Evolutionary conservation across 1,140 invertebrate genomes (phyloP), one percentile per base, ranked within the genome.

Genomic region (Drosophila willistoni): DNA sequence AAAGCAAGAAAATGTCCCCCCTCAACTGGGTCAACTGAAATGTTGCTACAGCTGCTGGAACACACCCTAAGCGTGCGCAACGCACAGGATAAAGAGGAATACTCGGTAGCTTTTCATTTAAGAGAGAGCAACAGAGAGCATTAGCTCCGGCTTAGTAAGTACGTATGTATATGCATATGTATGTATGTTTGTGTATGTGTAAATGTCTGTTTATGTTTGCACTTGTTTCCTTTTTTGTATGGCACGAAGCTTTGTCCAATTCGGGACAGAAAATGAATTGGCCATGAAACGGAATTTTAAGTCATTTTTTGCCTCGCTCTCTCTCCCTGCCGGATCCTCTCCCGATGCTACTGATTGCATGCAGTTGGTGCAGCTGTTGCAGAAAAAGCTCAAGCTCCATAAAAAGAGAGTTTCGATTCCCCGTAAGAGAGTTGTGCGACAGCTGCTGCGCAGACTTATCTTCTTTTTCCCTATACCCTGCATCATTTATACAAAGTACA

Each of bases 311-410:
- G 29, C 29, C 25, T 19, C 7, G 9, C 29, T 51, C 6, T 14
- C 22, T 14, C 34, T 62, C 22, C n/a, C n/a, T 34, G 25, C 4
- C 2, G 10, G 14, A 6, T 42, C 19, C 39, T 63, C 12, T 47
- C 7, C 19, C 19, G 19, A 19, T 47, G 13, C 41, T n/a, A 13
- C 17, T 29, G 29, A 25, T 29, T 47, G 17, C 42, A 12, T 25
- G 25, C 47, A 64, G 25, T 25, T 25, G 34, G 22, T 56, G 64
- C 56, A 51, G 17, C 68, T 63, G 56, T 65, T 68, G 47, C 69
- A 57, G 71, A 62, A 56, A 82, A 85, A 82, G 82, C 80, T 79
- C 79, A 41, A 51, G 51, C 54, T 68, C 44, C 25, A 34, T 36
- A 22, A 56, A 68, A 44, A 68, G 25, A 64, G 25, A 47, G 51